phyloP scores from a whole-genome alignment of 1,140 invertebrate species.

The Ips nitidus region DNA sequence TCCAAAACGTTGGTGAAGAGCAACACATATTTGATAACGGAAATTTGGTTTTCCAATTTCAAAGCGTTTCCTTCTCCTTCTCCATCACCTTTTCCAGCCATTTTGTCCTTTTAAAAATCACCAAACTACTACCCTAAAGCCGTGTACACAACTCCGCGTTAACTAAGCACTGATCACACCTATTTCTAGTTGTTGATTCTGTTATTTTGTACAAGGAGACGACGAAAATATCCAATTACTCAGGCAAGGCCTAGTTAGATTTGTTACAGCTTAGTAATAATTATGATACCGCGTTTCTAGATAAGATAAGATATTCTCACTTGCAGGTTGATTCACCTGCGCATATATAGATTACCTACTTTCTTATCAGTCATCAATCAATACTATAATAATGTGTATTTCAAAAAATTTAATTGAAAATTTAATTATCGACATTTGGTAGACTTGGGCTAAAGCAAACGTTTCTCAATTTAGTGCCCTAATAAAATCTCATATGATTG shows the following conservation, averaged over 20 bases:
- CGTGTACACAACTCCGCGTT: conserved; percentile 4
- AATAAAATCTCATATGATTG: conserved; percentile 19
- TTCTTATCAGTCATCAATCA: too few relatives aligned
- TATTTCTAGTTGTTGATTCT: conserved; percentile 8
- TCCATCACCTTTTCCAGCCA: conserved; percentile 48
- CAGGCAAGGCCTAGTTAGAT: too few relatives aligned
- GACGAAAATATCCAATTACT: not conserved
- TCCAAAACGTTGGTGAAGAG: conserved; percentile 48
- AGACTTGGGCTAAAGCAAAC: not conserved
- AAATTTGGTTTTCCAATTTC: conserved; percentile 49
- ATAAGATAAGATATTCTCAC: too few relatives aligned
- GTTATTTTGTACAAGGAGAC: too few relatives aligned
- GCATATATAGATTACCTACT: too few relatives aligned
- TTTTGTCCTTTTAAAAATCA: conserved; percentile 30
- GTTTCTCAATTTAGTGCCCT: conserved; percentile 8
- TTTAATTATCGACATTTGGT: conserved; percentile 6
- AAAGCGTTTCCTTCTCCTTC: conserved; percentile 44
- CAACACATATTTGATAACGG: conserved; percentile 48
- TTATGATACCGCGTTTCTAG: too few relatives aligned
- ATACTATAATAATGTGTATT: too few relatives aligned
- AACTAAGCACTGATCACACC: conserved; percentile 27
- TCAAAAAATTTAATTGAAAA: conserved; percentile 1
- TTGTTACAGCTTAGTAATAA: too few relatives aligned
- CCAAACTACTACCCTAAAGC: conserved; percentile 7
- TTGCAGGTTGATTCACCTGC: too few relatives aligned